Evolutionary conservation across 2,888 invertebrate species (phyloP), one percentile per base, ranked within the genome.

Genomic region (Xestia c-nigrum): DNA sequence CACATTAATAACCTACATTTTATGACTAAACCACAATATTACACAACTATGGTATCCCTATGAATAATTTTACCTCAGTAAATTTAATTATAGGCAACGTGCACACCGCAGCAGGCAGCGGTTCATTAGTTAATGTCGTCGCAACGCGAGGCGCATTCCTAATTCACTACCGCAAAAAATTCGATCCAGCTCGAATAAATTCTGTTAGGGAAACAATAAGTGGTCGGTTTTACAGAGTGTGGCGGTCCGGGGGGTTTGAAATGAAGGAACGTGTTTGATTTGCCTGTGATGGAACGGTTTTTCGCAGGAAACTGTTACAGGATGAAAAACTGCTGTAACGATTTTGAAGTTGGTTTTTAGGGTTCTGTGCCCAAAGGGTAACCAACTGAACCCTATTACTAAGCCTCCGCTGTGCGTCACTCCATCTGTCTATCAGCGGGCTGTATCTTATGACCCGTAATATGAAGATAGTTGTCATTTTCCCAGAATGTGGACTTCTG

Each of bases 51-150:
- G 47, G 67, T 72, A n/a, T 64, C 77, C 65, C 63, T 70, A 63
- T 78, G 78, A 84, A 84, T 86, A 86, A 87, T 78, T 71, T 73
- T 66, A 81, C 80, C 80, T 81, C 64, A n/a, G 75, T 77, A 79
- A 86, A 86, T 84, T 80, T 86, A 88, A 87, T 87, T 86, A 81
- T 80, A 78, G 80, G 78, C 77, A 67, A 50, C 64, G 76, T 61
- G 70, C 81, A 74, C 78, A 74, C 84, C 77, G 72, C 81, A 67
- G 74, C 81, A 73, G 81, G 69, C 78, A 65, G 76, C 69, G 74
- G 80, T 81, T 86, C 86, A 88, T 87, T 87, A 84, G 81, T 88
- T 86, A 86, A 84, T 80, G 84, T 81, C 80, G 66, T 65, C 74
- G 47, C 84, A 76, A 76, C 80, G 74, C 78, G 81, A 71, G 78